Evolutionary conservation across 1,140 invertebrate genomes (phyloP).

Genomic region (Sipha flava): DNA sequence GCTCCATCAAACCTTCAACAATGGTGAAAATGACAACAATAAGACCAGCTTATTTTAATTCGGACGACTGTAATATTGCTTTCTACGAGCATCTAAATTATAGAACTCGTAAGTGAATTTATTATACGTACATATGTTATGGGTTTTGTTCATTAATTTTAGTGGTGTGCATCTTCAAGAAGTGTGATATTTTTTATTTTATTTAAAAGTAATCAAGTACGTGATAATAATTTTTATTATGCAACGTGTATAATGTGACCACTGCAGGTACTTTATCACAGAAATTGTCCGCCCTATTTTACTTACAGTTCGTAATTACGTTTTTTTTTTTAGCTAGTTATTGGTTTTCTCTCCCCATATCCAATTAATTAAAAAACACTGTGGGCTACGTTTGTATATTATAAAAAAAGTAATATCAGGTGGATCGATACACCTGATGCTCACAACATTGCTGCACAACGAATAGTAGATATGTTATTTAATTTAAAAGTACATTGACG

Average conservation of each 20-base stretch:
- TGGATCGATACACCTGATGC: neutral
- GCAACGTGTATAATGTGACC: neutral
- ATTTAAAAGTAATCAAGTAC: neutral
- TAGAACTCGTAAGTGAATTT: neutral
- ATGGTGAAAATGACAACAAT: neutral
- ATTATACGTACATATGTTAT: neutral
- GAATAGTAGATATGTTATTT: neutral
- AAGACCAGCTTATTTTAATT: too few relatives aligned
- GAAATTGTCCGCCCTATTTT: neutral
- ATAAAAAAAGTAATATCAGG: neutral
- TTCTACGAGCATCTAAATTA: neutral
- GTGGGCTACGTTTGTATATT: neutral
- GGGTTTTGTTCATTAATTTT: neutral
- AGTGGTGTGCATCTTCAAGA: neutral
- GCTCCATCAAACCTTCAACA: neutral
- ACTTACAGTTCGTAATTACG: neutral
- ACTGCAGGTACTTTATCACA: neutral
- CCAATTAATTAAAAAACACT: neutral
- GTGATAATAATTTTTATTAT: neutral
- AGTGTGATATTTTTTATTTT: neutral
- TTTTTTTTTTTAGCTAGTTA: slow-evolving; percentile 2
- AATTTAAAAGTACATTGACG: neutral
- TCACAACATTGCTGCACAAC: neutral
- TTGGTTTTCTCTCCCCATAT: neutral
- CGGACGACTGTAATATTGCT: too few relatives aligned